Evolutionary conservation across 2,888 invertebrate species (phyloP).

Genomic region (Erynnis tages): DNA sequence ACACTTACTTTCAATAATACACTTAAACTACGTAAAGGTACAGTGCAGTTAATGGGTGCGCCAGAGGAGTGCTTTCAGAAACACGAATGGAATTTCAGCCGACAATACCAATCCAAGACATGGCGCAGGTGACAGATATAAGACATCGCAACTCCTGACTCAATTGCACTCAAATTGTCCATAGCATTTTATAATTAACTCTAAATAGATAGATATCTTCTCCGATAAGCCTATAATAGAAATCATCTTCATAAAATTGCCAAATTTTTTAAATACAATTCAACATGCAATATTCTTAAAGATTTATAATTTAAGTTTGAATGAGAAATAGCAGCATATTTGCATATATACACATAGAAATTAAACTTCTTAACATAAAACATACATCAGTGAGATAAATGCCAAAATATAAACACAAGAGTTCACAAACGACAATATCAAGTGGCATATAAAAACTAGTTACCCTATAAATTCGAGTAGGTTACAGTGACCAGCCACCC

Average conservation of each 20-base stretch:
- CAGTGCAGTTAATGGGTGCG: constrained; percentile 28
- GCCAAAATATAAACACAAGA: constrained; percentile 38
- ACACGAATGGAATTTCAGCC: constrained; percentile 22
- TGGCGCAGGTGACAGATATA: constrained; percentile 62
- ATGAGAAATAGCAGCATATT: constrained; percentile 15
- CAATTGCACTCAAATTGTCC: constrained; percentile 53
- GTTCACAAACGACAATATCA: constrained; percentile 35
- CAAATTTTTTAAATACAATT: constrained; percentile 10
- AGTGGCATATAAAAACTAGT: constrained; percentile 35
- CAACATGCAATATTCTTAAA: constrained; percentile 14
- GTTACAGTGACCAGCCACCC: constrained; percentile 34
- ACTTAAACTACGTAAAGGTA: constrained; percentile 29
- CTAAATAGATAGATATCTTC: constrained; percentile 35
- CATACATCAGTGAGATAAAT: constrained; percentile 37
- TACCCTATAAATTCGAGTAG: constrained; percentile 40
- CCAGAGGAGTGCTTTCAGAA: constrained; percentile 32
- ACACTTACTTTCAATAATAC: constrained; percentile 48
- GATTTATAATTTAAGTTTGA: constrained; percentile 27
- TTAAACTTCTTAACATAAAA: constrained; percentile 27
- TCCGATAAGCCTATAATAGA: constrained; percentile 26
- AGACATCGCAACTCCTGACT: constrained; percentile 38
- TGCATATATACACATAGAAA: constrained; percentile 30
- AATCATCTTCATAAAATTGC: constrained; percentile 32
- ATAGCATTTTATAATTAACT: constrained; percentile 36
- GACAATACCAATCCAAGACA: constrained; percentile 43